These are phyloP conservation scores for Periplaneta americana DNA, from an alignment of 1,140 invertebrate genomes.

Conservation along the genomic window DNA sequence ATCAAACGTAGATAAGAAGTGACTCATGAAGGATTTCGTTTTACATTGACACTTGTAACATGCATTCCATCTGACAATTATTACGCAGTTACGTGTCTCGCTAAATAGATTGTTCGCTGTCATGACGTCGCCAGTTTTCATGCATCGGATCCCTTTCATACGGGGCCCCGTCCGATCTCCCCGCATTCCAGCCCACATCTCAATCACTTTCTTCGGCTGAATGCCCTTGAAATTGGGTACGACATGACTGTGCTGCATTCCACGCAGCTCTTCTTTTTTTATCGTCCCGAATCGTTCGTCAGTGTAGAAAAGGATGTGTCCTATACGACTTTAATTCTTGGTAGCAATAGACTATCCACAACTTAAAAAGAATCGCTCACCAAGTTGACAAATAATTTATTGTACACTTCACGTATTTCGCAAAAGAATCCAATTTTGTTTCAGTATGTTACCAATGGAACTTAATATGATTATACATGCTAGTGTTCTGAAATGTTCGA, in stretches of 20 bases:
- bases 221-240: background rate
- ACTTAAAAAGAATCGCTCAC: no score
- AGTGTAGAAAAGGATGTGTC: background rate
- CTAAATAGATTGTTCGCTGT: background rate
- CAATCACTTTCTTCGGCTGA: background rate
- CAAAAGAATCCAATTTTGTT: no score
- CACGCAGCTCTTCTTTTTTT: background rate
- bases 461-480: no score
- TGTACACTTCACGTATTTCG: no score
- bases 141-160: background rate
- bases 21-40: no score
- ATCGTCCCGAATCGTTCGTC: background rate
- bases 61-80: no score
- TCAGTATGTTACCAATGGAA: no score
- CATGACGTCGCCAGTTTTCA: background rate
- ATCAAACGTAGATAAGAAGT: no score
- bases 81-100: no score
- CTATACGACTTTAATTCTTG: background rate
- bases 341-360: background rate
- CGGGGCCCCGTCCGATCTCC: background rate
- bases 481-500: no score
- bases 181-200: background rate
- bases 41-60: no score
- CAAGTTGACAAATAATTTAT: no score
- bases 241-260: background rate